Percentiles rank a stretch among this genome's conserved stretches.
Evolutionary conservation across 2,888 invertebrate genomes (phyloP).

Genomic region (Metellina segmentata): DNA sequence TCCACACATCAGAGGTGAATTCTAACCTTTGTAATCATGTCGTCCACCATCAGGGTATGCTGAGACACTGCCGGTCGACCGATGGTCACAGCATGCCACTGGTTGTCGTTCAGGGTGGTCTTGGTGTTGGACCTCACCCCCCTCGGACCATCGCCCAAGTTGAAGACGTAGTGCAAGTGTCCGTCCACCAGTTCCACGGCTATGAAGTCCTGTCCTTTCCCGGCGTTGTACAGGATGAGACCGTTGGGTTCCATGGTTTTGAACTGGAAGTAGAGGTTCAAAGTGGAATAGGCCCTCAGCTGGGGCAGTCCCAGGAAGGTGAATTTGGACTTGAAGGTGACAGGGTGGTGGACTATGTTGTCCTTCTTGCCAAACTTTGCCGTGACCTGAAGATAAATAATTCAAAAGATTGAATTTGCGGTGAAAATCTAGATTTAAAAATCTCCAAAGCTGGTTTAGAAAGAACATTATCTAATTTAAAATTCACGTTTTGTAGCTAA

Average conservation of each 20-base stretch:
- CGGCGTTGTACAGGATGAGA: slow-evolving; percentile 93
- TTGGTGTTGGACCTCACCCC: slow-evolving; percentile 88
- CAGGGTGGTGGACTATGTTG: slow-evolving; percentile 88
- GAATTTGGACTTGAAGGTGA: slow-evolving; percentile 95
- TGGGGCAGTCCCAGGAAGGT: slow-evolving; percentile 94
- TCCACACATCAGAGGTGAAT: not conserved
- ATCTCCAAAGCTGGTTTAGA: not conserved
- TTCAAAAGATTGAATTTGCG: not conserved
- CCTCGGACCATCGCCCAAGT: slow-evolving; percentile 94
- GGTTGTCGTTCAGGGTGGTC: slow-evolving; percentile 92
- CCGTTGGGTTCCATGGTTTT: slow-evolving; percentile 94
- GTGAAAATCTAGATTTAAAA: not conserved
- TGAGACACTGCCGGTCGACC: slow-evolving; percentile 91
- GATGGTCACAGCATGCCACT: slow-evolving; percentile 96
- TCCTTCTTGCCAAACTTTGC: slow-evolving; percentile 87
- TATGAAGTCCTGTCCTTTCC: slow-evolving; percentile 94
- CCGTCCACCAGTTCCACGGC: slow-evolving; percentile 95
- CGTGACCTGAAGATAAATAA: slow-evolving; percentile 85
- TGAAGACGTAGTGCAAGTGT: slow-evolving; percentile 94
- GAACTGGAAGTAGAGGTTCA: slow-evolving; percentile 87
- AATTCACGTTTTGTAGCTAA: too few species aligned
- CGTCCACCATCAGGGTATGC: slow-evolving; percentile 94
- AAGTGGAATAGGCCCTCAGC: slow-evolving; percentile 89
- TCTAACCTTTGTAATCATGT: slow-evolving; percentile 88
- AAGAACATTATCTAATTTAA: too few species aligned